These are phyloP conservation scores for Cryptoprocta ferox DNA, from an alignment of 2,797 vertebrate genomes.

Conservation along the genomic window DNA sequence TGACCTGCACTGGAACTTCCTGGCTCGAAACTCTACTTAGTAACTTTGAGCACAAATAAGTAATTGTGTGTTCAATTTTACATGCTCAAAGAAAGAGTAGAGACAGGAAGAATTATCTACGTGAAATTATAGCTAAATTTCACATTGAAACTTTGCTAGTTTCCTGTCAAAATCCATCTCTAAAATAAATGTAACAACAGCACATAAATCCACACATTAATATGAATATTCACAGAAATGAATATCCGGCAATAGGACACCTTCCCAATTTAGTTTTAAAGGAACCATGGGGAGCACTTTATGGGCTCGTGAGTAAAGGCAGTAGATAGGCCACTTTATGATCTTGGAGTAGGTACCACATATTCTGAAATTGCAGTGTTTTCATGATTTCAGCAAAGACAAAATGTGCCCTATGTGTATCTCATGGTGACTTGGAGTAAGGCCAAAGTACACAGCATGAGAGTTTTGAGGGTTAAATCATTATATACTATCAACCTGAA, in stretches of 20 bases:
- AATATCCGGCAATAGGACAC: neutral
- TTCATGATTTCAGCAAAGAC: slow-evolving; percentile 51
- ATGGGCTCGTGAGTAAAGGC: neutral
- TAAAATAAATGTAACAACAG: slow-evolving; percentile 20
- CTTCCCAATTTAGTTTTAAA: slow-evolving; percentile 65
- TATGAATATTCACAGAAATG: neutral
- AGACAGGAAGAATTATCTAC: slow-evolving; percentile 52
- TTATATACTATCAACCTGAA: slow-evolving; percentile 44
- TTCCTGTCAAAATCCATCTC: slow-evolving; percentile 59
- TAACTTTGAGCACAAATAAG: slow-evolving; percentile 45
- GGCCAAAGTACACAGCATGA: slow-evolving; percentile 58
- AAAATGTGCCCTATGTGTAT: slow-evolving; percentile 13
- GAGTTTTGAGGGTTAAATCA: slow-evolving; percentile 67
- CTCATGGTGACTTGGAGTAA: slow-evolving; percentile 8
- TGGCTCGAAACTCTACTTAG: neutral
- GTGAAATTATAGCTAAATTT: slow-evolving; percentile 44
- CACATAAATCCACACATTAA: neutral
- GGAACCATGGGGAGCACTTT: neutral
- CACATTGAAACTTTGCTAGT: neutral
- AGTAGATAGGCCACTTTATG: slow-evolving; percentile 54
- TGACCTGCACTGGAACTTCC: neutral
- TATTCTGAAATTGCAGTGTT: slow-evolving; percentile 37
- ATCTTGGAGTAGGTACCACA: slow-evolving; percentile 60
- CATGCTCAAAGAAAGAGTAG: neutral
- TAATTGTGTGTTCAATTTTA: slow-evolving; percentile 58